Evolutionary conservation across 2,113 vertebrate species (phyloP).

Genomic region (Leptosomus discolor): DNA sequence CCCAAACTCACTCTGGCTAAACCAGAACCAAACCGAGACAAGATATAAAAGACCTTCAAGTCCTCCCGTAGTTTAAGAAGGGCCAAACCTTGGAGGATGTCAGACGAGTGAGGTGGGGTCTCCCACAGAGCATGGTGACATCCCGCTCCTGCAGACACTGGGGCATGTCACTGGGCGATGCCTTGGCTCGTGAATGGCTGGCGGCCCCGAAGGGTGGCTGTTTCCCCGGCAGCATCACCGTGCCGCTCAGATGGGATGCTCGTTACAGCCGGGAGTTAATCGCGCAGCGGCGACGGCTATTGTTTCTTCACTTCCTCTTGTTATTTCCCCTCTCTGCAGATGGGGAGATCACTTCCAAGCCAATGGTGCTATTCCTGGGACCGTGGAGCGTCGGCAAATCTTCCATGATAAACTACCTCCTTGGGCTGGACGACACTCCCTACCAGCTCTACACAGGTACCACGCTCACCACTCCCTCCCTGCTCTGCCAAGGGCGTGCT

Average conservation of each 20-base stretch:
- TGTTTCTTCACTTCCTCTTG: slow-evolving; percentile 35
- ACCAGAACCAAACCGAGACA: not conserved
- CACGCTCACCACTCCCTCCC: not conserved
- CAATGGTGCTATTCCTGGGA: slow-evolving; percentile 97
- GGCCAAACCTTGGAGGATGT: not conserved
- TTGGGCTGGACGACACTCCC: slow-evolving; percentile 88
- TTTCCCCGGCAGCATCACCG: not conserved
- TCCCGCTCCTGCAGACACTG: not conserved
- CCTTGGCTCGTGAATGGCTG: slow-evolving; percentile 9
- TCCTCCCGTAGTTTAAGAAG: not conserved
- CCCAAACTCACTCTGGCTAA: not conserved
- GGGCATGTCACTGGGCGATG: not conserved
- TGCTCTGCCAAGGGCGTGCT: not conserved
- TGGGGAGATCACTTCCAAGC: slow-evolving; percentile 97
- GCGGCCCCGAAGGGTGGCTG: not conserved
- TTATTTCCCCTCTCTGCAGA: slow-evolving; percentile 77
- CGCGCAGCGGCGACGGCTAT: not conserved
- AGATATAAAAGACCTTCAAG: not conserved
- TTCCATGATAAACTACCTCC: slow-evolving; percentile 98
- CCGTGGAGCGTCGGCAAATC: slow-evolving; percentile 99
- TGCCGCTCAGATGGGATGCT: not conserved
- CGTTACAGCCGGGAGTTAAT: not conserved
- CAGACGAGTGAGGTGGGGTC: not conserved
- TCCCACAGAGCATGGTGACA: not conserved
- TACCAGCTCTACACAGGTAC: slow-evolving; percentile 97